Evolutionary conservation across 92 coral and sea anemone species (phyloP).

Genomic region (Epizoanthus rinbou): DNA sequence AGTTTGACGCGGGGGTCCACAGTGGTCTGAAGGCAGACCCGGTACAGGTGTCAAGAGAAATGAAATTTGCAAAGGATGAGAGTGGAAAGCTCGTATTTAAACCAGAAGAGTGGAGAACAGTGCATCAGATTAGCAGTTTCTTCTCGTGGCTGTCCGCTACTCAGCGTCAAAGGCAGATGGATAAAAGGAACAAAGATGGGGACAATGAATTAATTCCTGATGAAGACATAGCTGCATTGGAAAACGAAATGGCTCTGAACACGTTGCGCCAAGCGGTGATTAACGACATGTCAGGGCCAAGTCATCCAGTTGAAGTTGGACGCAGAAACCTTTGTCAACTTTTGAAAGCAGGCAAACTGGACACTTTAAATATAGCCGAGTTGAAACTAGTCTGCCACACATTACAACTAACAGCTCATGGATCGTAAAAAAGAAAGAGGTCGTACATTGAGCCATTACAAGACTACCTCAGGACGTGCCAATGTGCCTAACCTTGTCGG

Average conservation of each 20-base stretch:
- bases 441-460: slow-evolving; percentile 34
- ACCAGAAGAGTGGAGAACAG: slow-evolving; percentile 67
- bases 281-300: slow-evolving; percentile 17
- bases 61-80: slow-evolving; percentile 58
- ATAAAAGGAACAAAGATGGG: neutral
- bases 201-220: slow-evolving; percentile 18
- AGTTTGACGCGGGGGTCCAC: slow-evolving; percentile 53
- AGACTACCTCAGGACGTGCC: slow-evolving; percentile 31
- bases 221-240: slow-evolving; percentile 38
- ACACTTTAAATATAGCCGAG: slow-evolving; percentile 31
- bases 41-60: slow-evolving; percentile 64
- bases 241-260: slow-evolving; percentile 30
- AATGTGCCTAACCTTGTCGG: neutral
- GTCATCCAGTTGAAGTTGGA: slow-evolving; percentile 43
- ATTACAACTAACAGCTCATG: neutral
- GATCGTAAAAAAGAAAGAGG: slow-evolving; percentile 41
- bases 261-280: slow-evolving; percentile 18
- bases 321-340: slow-evolving; percentile 37
- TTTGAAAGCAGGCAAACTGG: slow-evolving; percentile 31
- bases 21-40: slow-evolving; percentile 61
- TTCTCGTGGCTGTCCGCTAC: slow-evolving; percentile 51
- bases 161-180: neutral
- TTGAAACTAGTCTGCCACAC: slow-evolving; percentile 27
- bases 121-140: slow-evolving; percentile 56
- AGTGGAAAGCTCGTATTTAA: slow-evolving; percentile 54